A percentile compares a stretch with the other conserved stretches of the same genome.
Conservation (phyloP, 1,140 invertebrate species). For the Protaetia brevitarsis region DNA sequence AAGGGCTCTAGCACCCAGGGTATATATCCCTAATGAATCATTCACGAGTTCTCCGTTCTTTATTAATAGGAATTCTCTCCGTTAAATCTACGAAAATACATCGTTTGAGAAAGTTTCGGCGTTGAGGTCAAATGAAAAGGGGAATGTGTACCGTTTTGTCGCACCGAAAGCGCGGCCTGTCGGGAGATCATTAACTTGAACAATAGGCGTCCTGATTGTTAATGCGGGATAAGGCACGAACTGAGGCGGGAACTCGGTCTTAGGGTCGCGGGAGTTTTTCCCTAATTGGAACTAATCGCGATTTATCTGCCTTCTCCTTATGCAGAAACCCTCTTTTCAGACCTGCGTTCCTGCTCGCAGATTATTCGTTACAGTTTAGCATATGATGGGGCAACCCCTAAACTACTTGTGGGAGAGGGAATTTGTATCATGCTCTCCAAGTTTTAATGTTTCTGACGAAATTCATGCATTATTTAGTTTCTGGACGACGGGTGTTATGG, state of each 20-base stretch:
- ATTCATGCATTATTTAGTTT: too few species aligned
- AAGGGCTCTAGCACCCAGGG: too few species aligned
- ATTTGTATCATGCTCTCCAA: too few species aligned
- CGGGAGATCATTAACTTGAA: neutral
- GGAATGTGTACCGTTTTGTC: neutral
- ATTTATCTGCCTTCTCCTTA: neutral
- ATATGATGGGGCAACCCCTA: too few species aligned
- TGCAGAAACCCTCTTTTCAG: neutral
- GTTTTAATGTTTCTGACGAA: too few species aligned
- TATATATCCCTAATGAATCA: too few species aligned
- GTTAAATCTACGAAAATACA: too few species aligned
- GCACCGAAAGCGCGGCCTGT: neutral
- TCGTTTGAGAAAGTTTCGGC: too few species aligned
- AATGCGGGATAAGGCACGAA: neutral
- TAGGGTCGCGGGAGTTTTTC: neutral
- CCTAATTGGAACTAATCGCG: neutral
- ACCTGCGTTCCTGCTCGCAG: neutral
- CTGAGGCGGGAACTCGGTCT: neutral
- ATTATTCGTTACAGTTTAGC: too few species aligned
- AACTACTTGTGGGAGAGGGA: too few species aligned
- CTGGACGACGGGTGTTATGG: too few species aligned
- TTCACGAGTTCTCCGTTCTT: too few species aligned
- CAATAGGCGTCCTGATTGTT: neutral
- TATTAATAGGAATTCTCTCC: neutral
- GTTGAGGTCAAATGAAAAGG: neutral